Evolutionary conservation across 2,797 vertebrate species (phyloP).

Genomic region (Yasuhikotakia modesta): DNA sequence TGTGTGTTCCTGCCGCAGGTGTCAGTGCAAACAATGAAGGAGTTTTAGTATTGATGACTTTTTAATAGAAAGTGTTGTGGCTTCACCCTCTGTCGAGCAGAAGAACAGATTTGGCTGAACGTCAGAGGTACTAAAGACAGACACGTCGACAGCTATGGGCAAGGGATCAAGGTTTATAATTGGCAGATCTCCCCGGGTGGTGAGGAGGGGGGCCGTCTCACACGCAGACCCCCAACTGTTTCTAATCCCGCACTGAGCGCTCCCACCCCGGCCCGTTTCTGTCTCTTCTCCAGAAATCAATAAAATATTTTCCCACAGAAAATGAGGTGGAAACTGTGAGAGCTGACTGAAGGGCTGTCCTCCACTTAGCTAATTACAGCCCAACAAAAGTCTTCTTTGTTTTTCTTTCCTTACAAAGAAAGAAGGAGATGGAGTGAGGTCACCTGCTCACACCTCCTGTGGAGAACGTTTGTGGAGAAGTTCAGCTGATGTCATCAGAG

Average conservation of each 20-base stretch:
- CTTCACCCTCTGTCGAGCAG: constrained; percentile 43
- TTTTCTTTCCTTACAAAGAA: constrained; percentile 50
- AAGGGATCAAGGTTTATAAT: constrained; percentile 50
- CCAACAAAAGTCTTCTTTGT: constrained; percentile 69
- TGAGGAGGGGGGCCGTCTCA: constrained; percentile 53
- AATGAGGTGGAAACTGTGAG: constrained; percentile 74
- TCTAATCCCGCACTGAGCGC: constrained; percentile 77
- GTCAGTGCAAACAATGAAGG: constrained; percentile 34
- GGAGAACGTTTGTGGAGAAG: not conserved
- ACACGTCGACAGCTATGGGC: constrained; percentile 47
- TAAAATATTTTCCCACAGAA: constrained; percentile 83
- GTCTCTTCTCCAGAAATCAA: constrained; percentile 74
- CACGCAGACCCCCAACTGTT: constrained; percentile 72
- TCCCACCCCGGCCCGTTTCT: constrained; percentile 68
- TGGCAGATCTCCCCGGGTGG: constrained; percentile 36
- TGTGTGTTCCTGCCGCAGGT: constrained; percentile 18
- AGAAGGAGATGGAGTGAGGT: constrained; percentile 28
- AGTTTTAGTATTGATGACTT: constrained; percentile 46
- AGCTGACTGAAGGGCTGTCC: constrained; percentile 71
- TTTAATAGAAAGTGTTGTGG: constrained; percentile 29
- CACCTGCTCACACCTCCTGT: not conserved
- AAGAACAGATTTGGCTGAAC: constrained; percentile 48
- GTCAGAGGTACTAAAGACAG: constrained; percentile 34
- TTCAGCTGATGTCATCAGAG: constrained; percentile 16
- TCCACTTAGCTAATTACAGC: constrained; percentile 73